Base-by-base conservation (phyloP, 2,888 invertebrate species). In the Ernsta delagoae region DNA sequence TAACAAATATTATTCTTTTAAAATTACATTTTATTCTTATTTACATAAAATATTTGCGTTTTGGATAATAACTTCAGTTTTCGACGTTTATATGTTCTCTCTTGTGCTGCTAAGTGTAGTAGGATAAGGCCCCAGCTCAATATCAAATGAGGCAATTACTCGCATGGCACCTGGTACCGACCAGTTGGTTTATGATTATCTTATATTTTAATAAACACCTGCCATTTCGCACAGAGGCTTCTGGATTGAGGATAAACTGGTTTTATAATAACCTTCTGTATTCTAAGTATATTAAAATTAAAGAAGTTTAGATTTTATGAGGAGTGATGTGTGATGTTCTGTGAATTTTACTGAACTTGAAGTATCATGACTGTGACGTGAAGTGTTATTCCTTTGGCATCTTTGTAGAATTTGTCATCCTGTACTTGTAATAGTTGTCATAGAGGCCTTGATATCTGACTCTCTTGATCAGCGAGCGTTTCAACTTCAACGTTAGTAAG, bases 151-250 rank as follows among this genome's bases (percentile, higher is more conserved):
- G 61, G 60, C 61, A 60, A 67, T 67, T 61, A 67, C 61, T 54
- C 36, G 57, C 16, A 36, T 61, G 12, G 60, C 67, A 67, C 45
- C 61, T 67, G 61, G 54, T 7, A 6, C 39, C 34, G 65, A 56
- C 39, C 16, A 56, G 34, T 61, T 56, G 54, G 45, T 36, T 61
- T 39, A 56, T 67, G 61, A 61, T 60, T 60, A 61, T 56, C 53
- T 61, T 67, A 56, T 45, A 12, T 54, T 57, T 65, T 57, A 57
- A 31, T 61, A 61, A 66, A 54, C 67, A 67, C 67, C 67, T 67
- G 67, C 34, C 56, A 61, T 24, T 64, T 7, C 54, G 16, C 41
- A 43, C 43, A 43, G 54, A 56, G 54, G 45, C 61, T 60, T 34
- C 16, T 24, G 16, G 16, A 24, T 24, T 24, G 16, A 1, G 16